These are phyloP conservation scores for Notodonta dromedarius DNA, from an alignment of 2,888 invertebrate species.

Conservation along the genomic window DNA sequence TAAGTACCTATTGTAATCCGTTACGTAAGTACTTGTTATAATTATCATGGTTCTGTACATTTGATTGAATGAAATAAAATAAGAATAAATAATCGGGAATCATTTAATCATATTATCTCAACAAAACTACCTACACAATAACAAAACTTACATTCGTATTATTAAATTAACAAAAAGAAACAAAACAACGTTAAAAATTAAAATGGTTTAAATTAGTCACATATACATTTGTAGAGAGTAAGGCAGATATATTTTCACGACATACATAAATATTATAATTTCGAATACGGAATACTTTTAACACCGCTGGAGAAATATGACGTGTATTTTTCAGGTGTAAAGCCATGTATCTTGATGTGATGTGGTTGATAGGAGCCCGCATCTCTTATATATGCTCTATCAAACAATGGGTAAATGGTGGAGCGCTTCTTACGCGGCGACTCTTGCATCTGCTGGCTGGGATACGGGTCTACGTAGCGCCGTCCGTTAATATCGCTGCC, in stretches of 20 bases:
- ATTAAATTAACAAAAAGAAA: slow-evolving; percentile 26
- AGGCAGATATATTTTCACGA: neutral
- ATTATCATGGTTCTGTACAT: slow-evolving; percentile 7
- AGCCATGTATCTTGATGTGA: slow-evolving; percentile 65
- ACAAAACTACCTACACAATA: slow-evolving; percentile 24
- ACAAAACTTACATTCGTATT: slow-evolving; percentile 15
- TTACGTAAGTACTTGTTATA: too few species aligned
- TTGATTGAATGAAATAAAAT: slow-evolving; percentile 9
- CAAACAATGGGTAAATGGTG: slow-evolving; percentile 60
- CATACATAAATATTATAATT: slow-evolving; percentile 28
- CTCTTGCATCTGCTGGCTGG: slow-evolving; percentile 76
- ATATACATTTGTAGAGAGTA: slow-evolving; percentile 4
- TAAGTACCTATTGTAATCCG: too few species aligned
- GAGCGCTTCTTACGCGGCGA: slow-evolving; percentile 76
- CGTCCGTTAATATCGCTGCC: slow-evolving; percentile 75
- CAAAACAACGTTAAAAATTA: slow-evolving; percentile 23
- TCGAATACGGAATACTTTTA: slow-evolving; percentile 46
- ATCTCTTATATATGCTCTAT: slow-evolving; percentile 52
- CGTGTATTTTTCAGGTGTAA: slow-evolving; percentile 72
- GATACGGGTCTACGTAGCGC: slow-evolving; percentile 77
- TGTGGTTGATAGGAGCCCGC: slow-evolving; percentile 49
- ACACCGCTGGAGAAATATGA: slow-evolving; percentile 65
- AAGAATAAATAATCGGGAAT: slow-evolving; percentile 23
- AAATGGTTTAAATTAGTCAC: slow-evolving; percentile 9
- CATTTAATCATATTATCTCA: slow-evolving; percentile 28